phyloP scores from a whole-genome alignment of 2,113 vertebrate genomes.

The Mormyrus lacerda region DNA sequence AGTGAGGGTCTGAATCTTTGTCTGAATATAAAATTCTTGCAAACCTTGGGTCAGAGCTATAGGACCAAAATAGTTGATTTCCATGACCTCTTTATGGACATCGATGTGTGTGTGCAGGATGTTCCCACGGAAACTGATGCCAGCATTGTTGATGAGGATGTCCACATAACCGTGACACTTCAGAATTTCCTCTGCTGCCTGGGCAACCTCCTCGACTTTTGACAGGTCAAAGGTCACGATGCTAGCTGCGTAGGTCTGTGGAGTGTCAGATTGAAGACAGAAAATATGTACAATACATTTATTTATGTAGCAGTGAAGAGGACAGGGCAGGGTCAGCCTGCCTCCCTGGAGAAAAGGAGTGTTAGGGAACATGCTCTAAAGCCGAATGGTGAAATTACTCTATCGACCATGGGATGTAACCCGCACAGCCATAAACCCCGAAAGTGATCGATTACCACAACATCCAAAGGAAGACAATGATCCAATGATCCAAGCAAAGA shows the following conservation, averaged over 20 bases:
- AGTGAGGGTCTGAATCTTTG: not conserved
- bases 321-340: not conserved
- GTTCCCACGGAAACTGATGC: constrained; percentile 85
- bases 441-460: not conserved
- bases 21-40: not conserved
- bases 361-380: not conserved
- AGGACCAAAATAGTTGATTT: constrained; percentile 93
- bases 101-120: constrained; percentile 72
- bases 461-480: not conserved
- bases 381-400: not conserved
- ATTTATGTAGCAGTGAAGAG: not conserved
- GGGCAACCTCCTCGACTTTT: constrained; percentile 51
- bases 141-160: constrained; percentile 89
- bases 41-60: constrained; percentile 89
- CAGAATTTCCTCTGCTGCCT: constrained; percentile 73
- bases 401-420: not conserved
- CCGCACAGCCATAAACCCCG: not conserved
- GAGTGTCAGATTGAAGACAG: not conserved
- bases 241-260: constrained; percentile 66
- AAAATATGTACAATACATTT: not conserved
- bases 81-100: constrained; percentile 85
- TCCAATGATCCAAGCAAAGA: not conserved
- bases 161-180: constrained; percentile 74
- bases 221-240: constrained; percentile 79
- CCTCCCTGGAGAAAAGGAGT: not conserved